phyloP scores from a whole-genome alignment of 2,113 vertebrate species.

The Lasiurus borealis region DNA sequence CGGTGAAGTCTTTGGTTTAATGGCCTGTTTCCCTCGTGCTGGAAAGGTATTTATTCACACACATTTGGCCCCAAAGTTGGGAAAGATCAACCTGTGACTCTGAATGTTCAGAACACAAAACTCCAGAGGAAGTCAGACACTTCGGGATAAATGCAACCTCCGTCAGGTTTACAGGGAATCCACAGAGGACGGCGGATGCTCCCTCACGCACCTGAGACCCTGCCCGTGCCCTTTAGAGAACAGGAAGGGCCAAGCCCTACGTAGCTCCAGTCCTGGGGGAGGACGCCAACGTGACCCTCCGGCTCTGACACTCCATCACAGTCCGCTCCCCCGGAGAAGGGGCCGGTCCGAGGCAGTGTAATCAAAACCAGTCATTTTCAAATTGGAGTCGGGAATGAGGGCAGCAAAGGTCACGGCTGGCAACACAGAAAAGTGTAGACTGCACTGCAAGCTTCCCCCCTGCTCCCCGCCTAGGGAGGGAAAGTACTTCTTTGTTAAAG shows the following conservation, averaged over 20 bases:
- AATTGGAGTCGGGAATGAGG: neutral
- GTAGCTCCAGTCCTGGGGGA: neutral
- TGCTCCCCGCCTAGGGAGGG: neutral
- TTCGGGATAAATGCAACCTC: neutral
- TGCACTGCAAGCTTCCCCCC: neutral
- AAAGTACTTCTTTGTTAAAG: neutral
- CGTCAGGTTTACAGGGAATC: neutral
- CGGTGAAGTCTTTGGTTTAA: neutral
- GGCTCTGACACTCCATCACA: neutral
- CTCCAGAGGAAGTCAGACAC: neutral
- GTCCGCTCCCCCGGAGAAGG: neutral
- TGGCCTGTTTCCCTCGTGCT: neutral
- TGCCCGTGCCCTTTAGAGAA: neutral
- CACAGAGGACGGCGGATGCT: neutral
- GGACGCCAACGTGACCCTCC: neutral
- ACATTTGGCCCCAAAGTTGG: neutral
- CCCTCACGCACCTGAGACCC: fast-evolving
- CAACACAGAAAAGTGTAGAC: neutral
- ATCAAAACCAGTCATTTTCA: neutral
- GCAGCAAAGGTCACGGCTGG: neutral
- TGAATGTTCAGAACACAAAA: conserved; percentile 1
- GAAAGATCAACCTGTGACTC: conserved; percentile 10
- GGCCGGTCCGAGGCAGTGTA: neutral
- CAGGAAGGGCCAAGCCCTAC: neutral
- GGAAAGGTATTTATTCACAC: neutral